These are phyloP conservation scores for Chironomus tepperi DNA, from an alignment of 1,140 invertebrate genomes.

Conservation along the genomic window DNA sequence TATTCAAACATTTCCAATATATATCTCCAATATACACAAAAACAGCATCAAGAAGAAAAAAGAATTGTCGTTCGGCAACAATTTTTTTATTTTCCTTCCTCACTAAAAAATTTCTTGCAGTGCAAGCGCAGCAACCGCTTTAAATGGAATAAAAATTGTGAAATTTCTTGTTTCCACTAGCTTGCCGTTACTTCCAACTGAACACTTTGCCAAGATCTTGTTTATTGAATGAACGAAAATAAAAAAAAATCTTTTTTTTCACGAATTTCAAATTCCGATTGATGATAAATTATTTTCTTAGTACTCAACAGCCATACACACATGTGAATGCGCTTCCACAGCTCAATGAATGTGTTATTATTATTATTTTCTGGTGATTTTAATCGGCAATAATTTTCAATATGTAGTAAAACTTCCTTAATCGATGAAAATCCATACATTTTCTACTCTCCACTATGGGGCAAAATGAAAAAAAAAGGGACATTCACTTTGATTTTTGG, in stretches of 20 bases:
- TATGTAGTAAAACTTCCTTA: background rate
- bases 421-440: too few species aligned
- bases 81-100: background rate
- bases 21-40: too few species aligned
- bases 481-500: too few species aligned
- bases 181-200: background rate
- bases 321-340: too few species aligned
- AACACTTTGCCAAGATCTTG: background rate
- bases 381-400: background rate
- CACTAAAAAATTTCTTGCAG: background rate
- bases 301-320: too few species aligned
- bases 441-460: too few species aligned
- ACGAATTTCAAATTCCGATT: constrained; percentile 2
- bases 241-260: background rate
- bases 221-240: background rate
- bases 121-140: background rate
- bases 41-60: too few species aligned
- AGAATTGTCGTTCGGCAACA: too few species aligned
- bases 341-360: background rate
- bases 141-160: constrained; percentile 8
- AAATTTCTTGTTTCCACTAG: background rate
- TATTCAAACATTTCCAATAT: too few species aligned
- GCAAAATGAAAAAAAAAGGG: too few species aligned
- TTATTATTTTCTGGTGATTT: background rate
- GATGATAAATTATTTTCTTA: background rate